Evolutionary conservation across 2,888 invertebrate species (phyloP), one percentile per base, ranked within the genome.

Genomic region (Acleris laterana): DNA sequence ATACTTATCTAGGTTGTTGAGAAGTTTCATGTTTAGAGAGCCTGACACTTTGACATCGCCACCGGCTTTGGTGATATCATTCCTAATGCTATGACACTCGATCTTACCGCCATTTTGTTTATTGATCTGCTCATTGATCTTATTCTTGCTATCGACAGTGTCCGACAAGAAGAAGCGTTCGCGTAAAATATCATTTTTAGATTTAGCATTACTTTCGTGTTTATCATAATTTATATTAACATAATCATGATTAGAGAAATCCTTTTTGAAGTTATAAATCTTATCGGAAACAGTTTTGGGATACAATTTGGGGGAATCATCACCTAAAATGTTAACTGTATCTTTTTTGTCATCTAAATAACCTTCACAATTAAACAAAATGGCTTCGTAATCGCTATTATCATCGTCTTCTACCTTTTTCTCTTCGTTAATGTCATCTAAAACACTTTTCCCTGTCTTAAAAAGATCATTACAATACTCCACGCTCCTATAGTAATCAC

Each of bases 401-500:
- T 65, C 62, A 70, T 72, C 73, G 5, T 64, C 69, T 46, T 75
- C 71, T 66, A 73, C 68, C 66, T 68, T 38, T 64, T 72, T 66
- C 52, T 68, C 52, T 62, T 74, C 58, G 71, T 80, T 72, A 0
- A 79, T 76, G n/a, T 79, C 81, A 9, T 76, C 74, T 3, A 78
- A 75, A 4, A 76, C 66, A 0, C 72, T 66, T 16, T 70, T 72
- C 7, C 69, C 69, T 0, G 69, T 64, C 51, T 77, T 83, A 17
- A 84, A 81, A 0, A 80, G 16, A 3, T 84, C 74, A 46, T 91
- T 90, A 68, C 87, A 87, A 68, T 92, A 93, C 59, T 93, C 92
- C 0, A 93, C 56, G 44, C 90, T 89, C 68, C 87, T 85, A 70
- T 93, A 93, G 63, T 93, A 93, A 63, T 93, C 93, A 22, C 91